These are phyloP conservation scores for Drosophila borealis DNA, from an alignment of 2,888 invertebrate species.

Conservation along the genomic window DNA sequence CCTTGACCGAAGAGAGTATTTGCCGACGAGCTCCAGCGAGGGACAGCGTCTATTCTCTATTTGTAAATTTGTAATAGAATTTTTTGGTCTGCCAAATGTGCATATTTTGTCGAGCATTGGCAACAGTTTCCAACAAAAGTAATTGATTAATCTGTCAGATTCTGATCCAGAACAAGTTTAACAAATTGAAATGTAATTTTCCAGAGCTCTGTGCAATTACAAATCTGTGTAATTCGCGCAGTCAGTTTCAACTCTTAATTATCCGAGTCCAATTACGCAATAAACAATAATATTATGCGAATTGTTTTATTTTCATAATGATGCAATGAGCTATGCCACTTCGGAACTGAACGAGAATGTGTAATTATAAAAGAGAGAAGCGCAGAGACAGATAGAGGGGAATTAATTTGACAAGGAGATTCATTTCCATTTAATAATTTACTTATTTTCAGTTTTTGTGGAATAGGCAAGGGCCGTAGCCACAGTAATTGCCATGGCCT, in stretches of 20 bases:
- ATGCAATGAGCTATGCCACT: slow-evolving; percentile 33
- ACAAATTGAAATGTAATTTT: not conserved
- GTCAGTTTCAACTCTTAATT: slow-evolving; percentile 26
- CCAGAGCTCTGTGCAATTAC: not conserved
- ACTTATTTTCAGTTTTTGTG: slow-evolving; percentile 33
- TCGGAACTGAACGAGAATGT: slow-evolving; percentile 21
- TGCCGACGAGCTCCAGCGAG: not conserved
- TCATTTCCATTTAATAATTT: slow-evolving; percentile 66
- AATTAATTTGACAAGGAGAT: slow-evolving; percentile 58
- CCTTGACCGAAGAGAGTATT: not conserved
- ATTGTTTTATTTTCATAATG: slow-evolving; percentile 27
- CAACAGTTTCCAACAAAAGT: not conserved
- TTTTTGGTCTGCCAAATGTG: too few relatives aligned
- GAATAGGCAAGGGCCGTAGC: not conserved
- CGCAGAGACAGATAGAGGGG: slow-evolving; percentile 3
- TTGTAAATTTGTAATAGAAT: too few relatives aligned
- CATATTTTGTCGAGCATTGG: too few relatives aligned
- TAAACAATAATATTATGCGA: slow-evolving; percentile 31
- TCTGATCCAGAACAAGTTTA: not conserved
- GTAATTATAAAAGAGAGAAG: slow-evolving; percentile 40
- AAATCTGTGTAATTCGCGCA: not conserved
- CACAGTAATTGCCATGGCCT: not conserved
- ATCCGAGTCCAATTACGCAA: slow-evolving; percentile 33
- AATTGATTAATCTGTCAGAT: slow-evolving; percentile 17
- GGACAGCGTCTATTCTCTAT: too few relatives aligned